phyloP scores from a whole-genome alignment of 2,888 invertebrate genomes.

The Cephus sareptanus region DNA sequence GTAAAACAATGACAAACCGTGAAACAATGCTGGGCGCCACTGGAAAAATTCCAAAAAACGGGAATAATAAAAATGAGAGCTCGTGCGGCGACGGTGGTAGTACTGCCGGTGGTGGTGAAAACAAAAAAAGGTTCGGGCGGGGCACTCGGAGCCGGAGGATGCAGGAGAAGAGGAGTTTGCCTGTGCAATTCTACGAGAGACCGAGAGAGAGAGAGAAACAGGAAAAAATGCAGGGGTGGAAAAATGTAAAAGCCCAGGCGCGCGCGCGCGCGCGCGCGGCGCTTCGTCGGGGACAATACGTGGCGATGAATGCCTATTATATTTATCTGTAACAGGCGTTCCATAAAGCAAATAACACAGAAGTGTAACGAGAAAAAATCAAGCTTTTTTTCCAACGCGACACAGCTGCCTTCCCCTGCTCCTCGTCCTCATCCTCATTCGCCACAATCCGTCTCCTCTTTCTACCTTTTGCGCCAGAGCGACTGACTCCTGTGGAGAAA shows the following conservation, averaged over 20 bases:
- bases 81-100: constrained; percentile 42
- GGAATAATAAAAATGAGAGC: constrained; percentile 63
- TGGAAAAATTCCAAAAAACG: constrained; percentile 66
- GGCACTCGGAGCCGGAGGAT: constrained; percentile 9
- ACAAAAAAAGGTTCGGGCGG: constrained; percentile 24
- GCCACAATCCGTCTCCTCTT: background rate
- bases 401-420: too few relatives aligned
- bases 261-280: constrained; percentile 50
- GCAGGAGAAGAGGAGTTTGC: background rate
- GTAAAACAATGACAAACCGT: constrained; percentile 65
- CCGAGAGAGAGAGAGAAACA: constrained; percentile 18
- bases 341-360: constrained; percentile 65
- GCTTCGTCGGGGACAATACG: constrained; percentile 65
- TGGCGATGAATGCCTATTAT: constrained; percentile 66
- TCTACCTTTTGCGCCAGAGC: background rate
- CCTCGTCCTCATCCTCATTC: constrained; percentile 7
- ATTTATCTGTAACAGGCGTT: constrained; percentile 67
- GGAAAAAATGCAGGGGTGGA: constrained; percentile 35
- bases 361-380: constrained; percentile 57
- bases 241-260: constrained; percentile 62
- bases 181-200: constrained; percentile 19
- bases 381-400: constrained; percentile 5
- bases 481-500: background rate
- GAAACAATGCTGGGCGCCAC: constrained; percentile 65
- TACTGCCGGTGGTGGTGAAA: constrained; percentile 25